Base-by-base conservation (phyloP, 2,888 invertebrate genomes). In the Andrena flavipes region DNA sequence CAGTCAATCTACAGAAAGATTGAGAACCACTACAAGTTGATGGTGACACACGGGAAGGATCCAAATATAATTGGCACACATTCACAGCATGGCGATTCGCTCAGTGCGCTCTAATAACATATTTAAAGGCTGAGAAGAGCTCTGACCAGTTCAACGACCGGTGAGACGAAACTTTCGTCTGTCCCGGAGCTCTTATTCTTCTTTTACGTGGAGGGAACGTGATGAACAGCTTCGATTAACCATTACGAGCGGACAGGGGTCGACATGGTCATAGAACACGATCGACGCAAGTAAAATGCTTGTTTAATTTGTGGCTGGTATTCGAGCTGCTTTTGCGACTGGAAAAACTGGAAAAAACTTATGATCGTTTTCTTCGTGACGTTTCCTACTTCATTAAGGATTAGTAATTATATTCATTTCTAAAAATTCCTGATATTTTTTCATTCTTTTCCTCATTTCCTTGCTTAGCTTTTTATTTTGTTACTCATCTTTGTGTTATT, bases 211-310 rank as follows among this genome's bases (percentile, higher is more conserved):
- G 64, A 76, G 42, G 76, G 76, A 72, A 71, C 78, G 82, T 86
- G 90, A 90, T 90, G 84, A 90, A 87, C 83, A 87, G 84, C 82
- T 84, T 84, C 86, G 90, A 90, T 87, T 88, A 90, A 88, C 87
- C 88, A 87, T 90, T 87, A 85, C 80, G 77, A 84, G 79, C 70
- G 63, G 80, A 80, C 76, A 67, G 81, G 80, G 88, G 86, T 88
- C 88, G 88, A 88, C 83, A 87, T 74, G 86, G 84, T 88, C 87
- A 84, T 82, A 84, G 85, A 88, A 79, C 88, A 80, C 82, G 82
- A 82, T 82, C 75, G 86, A 87, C 69, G 81, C 82, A 71, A 79
- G 76, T 75, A 81, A 82, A 84, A 80, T 78, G 78, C 71, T 71
- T 74, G 77, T 74, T 79, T 63, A 68, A 68, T 77, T 84, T 63